phyloP scores from a whole-genome alignment of 2,888 invertebrate species.

The Eupeodes luniger region DNA sequence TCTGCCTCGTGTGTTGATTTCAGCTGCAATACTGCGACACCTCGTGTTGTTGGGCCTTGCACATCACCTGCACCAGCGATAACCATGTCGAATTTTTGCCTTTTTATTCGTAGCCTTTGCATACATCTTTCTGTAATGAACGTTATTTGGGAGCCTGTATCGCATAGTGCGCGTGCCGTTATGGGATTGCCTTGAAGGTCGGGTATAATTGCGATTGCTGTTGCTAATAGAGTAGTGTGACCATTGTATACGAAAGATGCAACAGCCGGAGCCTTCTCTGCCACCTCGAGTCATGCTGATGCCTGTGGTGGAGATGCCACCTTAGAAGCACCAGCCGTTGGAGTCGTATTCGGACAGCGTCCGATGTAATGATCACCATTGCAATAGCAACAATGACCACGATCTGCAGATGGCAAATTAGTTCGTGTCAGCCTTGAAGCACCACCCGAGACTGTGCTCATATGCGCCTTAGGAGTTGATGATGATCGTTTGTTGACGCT shows the following conservation, averaged over 20 bases:
- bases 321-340: background rate
- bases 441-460: conserved; percentile 17
- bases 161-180: conserved; percentile 29
- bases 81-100: conserved; percentile 45
- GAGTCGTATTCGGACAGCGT: too few species aligned
- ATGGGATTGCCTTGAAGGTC: conserved; percentile 38
- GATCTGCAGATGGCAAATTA: conserved; percentile 39
- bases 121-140: conserved; percentile 4
- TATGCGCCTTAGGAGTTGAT: conserved; percentile 10
- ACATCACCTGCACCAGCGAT: conserved; percentile 33
- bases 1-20: conserved; percentile 8
- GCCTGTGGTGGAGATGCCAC: background rate
- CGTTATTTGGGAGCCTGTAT: conserved; percentile 36
- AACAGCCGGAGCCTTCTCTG: conserved; percentile 38
- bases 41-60: conserved; percentile 41
- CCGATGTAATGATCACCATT: conserved; percentile 33
- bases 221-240: conserved; percentile 44
- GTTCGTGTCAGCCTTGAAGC: conserved; percentile 25
- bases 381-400: conserved; percentile 40
- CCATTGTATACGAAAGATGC: conserved; percentile 44
- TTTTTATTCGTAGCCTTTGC: conserved; percentile 26
- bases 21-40: conserved; percentile 8
- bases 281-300: conserved; percentile 16
- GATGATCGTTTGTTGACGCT: background rate
- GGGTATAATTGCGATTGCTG: background rate